Evolutionary conservation across 1,140 invertebrate species (phyloP).

Genomic region (Ridgeia piscesae): DNA sequence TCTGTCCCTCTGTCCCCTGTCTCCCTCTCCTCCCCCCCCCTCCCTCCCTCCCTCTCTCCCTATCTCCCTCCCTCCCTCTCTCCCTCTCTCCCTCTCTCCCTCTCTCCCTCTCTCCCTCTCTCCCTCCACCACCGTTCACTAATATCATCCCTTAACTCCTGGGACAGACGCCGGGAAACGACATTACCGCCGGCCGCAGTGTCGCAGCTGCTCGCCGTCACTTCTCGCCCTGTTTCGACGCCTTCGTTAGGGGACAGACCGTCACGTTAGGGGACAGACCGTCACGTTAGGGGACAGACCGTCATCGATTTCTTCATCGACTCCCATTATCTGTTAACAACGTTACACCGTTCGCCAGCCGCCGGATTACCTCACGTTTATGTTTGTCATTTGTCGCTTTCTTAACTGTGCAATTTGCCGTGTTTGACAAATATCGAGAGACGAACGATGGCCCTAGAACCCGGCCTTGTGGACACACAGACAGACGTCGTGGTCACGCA

Average conservation of each 20-base stretch:
- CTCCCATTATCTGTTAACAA: background rate
- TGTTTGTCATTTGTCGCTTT: background rate
- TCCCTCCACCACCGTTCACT: background rate
- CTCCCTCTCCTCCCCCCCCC: no score
- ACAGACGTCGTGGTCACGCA: background rate
- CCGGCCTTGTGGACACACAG: background rate
- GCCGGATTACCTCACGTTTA: background rate
- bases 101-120: no score
- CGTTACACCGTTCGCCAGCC: background rate
- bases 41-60: no score
- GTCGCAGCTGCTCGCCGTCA: background rate
- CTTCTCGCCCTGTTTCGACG: background rate
- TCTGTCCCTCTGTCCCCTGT: no score
- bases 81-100: no score
- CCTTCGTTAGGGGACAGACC: slow-evolving; percentile 3
- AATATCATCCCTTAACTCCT: background rate
- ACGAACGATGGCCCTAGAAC: background rate
- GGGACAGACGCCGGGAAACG: background rate
- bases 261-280: no score
- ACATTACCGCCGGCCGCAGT: background rate
- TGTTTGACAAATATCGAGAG: background rate
- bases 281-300: slow-evolving; percentile 2
- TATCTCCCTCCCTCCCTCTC: no score
- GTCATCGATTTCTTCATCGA: background rate
- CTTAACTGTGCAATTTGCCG: background rate